A percentile compares a stretch with the other conserved stretches of the same genome.
These are phyloP conservation scores for Phalacrocorax brasilianus DNA, from an alignment of 2,113 vertebrate genomes.

Conservation along the genomic window DNA sequence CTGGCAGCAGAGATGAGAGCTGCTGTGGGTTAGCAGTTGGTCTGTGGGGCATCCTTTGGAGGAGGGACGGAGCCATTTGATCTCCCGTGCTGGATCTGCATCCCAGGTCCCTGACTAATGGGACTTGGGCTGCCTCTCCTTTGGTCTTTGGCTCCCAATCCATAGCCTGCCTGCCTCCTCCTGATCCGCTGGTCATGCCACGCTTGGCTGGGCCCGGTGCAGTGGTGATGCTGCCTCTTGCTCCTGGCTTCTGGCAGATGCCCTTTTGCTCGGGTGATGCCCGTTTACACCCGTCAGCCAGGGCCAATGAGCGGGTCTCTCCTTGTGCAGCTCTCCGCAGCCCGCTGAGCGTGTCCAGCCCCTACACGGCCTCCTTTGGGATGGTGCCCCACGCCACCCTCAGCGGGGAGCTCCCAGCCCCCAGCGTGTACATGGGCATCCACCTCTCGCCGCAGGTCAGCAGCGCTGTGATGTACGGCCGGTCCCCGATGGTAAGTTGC, in stretches of 20 bases:
- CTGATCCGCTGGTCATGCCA: background rate
- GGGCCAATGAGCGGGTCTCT: background rate
- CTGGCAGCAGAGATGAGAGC: background rate
- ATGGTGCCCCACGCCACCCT: slow-evolving; percentile 83
- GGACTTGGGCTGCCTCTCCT: background rate
- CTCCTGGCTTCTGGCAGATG: background rate
- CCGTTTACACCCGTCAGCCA: background rate
- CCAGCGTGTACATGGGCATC: slow-evolving; percentile 82
- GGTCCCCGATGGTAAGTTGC: slow-evolving; percentile 83
- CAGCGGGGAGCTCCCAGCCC: slow-evolving; percentile 82
- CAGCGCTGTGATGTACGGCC: slow-evolving; percentile 79
- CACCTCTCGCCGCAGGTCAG: slow-evolving; percentile 87
- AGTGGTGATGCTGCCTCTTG: background rate
- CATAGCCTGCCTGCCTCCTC: background rate
- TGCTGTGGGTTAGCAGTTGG: background rate
- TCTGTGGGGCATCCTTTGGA: background rate
- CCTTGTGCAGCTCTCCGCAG: slow-evolving; percentile 81
- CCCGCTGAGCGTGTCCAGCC: slow-evolving; percentile 80
- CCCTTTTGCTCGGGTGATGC: background rate
- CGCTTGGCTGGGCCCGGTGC: background rate
- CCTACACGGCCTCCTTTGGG: slow-evolving; percentile 83
- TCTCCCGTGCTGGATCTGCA: background rate
- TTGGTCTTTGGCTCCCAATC: background rate
- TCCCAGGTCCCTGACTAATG: background rate
- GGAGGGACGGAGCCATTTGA: background rate